phyloP scores from a whole-genome alignment of 2,113 vertebrate species.

The Siniperca chuatsi region DNA sequence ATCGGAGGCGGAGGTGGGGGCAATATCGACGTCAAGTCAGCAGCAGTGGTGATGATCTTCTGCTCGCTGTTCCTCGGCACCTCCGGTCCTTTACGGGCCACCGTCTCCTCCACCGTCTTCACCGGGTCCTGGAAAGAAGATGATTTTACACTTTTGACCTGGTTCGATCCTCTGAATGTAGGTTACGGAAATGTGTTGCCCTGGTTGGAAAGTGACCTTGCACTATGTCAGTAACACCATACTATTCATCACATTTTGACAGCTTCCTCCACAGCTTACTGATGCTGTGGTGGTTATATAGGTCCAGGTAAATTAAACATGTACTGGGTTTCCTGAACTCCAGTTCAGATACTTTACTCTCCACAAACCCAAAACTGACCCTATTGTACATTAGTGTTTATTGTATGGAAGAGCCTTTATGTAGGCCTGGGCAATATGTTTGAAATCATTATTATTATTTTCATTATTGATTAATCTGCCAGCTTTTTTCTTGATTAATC shows the following conservation, averaged over 20 bases:
- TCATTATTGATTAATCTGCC: neutral
- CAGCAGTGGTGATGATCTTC: slow-evolving; percentile 86
- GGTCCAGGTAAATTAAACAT: neutral
- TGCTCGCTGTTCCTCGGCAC: slow-evolving; percentile 83
- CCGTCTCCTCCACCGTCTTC: slow-evolving; percentile 90
- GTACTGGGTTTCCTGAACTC: slow-evolving; percentile 27
- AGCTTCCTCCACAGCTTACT: slow-evolving; percentile 1
- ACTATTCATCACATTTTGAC: slow-evolving; percentile 36
- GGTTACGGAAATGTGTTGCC: neutral
- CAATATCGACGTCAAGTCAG: slow-evolving; percentile 78
- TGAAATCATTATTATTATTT: neutral
- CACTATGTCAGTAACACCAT: slow-evolving; percentile 16
- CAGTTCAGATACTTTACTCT: neutral
- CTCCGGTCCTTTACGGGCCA: slow-evolving; percentile 81
- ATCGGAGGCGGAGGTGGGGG: slow-evolving; percentile 75
- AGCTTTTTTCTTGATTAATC: neutral
- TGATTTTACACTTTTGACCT: slow-evolving; percentile 14
- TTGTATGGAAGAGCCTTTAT: neutral
- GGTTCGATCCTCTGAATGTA: neutral
- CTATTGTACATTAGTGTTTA: neutral
- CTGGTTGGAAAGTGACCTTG: neutral
- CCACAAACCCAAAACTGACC: neutral
- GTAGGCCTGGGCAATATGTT: no score
- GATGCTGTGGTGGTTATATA: neutral
- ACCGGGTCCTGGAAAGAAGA: slow-evolving; percentile 74